Percentiles rank a stretch among this genome's conserved stretches.
Conservation (phyloP, 2,113 vertebrate species). For the Ctenodactylus gundi region DNA sequence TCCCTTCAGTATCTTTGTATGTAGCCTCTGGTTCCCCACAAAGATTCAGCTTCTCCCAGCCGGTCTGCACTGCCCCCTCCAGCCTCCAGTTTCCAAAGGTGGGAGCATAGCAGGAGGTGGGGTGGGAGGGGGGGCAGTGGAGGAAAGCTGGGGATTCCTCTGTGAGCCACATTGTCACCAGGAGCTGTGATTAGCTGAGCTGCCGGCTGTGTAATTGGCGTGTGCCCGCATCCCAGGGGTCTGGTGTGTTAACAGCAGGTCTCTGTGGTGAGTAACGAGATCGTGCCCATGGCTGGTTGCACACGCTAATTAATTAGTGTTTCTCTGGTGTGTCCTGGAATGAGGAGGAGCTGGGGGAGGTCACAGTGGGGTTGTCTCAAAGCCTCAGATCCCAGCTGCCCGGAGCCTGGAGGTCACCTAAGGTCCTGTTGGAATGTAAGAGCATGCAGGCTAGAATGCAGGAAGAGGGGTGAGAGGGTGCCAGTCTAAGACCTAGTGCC, state of each 20-base stretch:
- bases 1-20: neutral
- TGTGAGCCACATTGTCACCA: conserved; percentile 56
- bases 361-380: conserved; percentile 17
- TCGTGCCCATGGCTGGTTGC: conserved; percentile 72
- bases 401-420: conserved; percentile 14
- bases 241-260: conserved; percentile 75
- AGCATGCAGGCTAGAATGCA: neutral
- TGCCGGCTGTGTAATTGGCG: conserved; percentile 79
- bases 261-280: conserved; percentile 74
- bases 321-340: conserved; percentile 59
- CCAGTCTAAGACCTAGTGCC: neutral
- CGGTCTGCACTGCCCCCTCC: neutral
- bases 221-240: conserved; percentile 67
- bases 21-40: neutral
- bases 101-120: neutral
- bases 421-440: neutral
- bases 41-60: neutral
- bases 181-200: conserved; percentile 76
- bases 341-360: conserved; percentile 45
- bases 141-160: conserved; percentile 36
- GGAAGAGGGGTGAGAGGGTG: neutral
- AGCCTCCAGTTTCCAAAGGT: neutral
- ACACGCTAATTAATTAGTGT: conserved; percentile 79
- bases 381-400: conserved; percentile 9
- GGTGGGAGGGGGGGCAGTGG: neutral